Evolutionary conservation across 2,797 vertebrate species (phyloP).

Genomic region (Ptychadena robeensis): DNA sequence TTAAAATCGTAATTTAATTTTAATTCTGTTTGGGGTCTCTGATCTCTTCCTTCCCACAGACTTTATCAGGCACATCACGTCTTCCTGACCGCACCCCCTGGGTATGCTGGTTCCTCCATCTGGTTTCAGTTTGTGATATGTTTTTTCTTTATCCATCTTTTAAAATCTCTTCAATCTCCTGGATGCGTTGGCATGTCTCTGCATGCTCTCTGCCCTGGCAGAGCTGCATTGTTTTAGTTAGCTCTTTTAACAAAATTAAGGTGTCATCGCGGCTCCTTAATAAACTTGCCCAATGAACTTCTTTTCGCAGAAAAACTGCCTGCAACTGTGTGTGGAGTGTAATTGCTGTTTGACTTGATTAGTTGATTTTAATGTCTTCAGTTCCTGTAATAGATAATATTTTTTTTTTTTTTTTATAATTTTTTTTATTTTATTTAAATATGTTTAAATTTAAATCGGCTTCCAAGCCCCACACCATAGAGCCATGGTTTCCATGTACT

Average conservation of each 20-base stretch:
- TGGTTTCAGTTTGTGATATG: constrained; percentile 70
- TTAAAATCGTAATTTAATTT: background rate
- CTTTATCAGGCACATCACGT: constrained; percentile 94
- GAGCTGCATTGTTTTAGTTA: constrained; percentile 25
- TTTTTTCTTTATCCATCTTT: constrained; percentile 58
- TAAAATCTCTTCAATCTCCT: constrained; percentile 68
- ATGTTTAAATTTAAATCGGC: too few species aligned
- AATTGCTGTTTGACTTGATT: background rate
- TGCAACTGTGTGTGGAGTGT: constrained; percentile 17
- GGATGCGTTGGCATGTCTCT: constrained; percentile 68
- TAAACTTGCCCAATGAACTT: constrained; percentile 15
- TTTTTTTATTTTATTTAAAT: too few species aligned
- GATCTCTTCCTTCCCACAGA: constrained; percentile 85
- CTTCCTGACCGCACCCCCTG: constrained; percentile 83
- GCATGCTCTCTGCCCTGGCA: constrained; percentile 67
- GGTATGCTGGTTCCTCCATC: constrained; percentile 72
- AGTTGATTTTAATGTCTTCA: too few species aligned
- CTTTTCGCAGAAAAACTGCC: constrained; percentile 12
- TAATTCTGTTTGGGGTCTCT: constrained; percentile 17
- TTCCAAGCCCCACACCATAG: too few species aligned
- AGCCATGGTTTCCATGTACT: too few species aligned
- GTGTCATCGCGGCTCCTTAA: constrained; percentile 21
- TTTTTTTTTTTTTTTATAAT: too few species aligned
- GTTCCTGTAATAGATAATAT: too few species aligned
- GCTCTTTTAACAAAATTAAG: constrained; percentile 24